These are phyloP conservation scores for Azemiops feae DNA, from an alignment of 2,113 vertebrate genomes.

Conservation along the genomic window DNA sequence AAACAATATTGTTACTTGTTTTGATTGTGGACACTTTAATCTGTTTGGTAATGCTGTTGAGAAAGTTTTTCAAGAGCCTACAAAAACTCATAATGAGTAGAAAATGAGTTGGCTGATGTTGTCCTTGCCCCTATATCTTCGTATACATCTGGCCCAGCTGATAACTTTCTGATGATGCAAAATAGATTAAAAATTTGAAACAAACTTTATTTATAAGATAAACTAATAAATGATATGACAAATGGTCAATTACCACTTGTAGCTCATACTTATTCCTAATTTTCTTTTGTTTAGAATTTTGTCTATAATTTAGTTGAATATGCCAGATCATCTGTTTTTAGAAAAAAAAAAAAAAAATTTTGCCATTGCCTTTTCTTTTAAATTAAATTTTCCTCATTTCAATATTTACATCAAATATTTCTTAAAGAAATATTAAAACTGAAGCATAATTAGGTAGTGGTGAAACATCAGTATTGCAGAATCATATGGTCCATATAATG, in stretches of 20 bases:
- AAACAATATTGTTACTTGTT: not conserved
- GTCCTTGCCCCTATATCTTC: not conserved
- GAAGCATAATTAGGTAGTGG: not conserved
- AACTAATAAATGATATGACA: not conserved
- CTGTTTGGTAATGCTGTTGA: not conserved
- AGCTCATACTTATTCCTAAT: not conserved
- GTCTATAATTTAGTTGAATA: not conserved
- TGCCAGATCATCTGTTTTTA: not conserved
- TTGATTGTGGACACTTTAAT: not conserved
- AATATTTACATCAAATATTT: not conserved
- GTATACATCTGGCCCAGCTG: not conserved
- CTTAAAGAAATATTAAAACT: not conserved
- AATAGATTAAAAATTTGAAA: not conserved
- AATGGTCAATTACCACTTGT: not conserved
- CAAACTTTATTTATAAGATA: not conserved
- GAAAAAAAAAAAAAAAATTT: not conserved
- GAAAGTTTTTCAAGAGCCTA: not conserved
- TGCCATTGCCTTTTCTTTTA: not conserved
- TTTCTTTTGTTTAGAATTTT: not conserved
- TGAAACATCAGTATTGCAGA: not conserved
- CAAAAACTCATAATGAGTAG: not conserved
- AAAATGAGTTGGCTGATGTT: not conserved
- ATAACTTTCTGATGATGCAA: not conserved
- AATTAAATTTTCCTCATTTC: not conserved
- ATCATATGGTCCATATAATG: not conserved